A percentile compares a stretch with the other conserved stretches of the same genome.
These are phyloP conservation scores for Chamaetylas fuelleborni DNA, from an alignment of 2,113 vertebrate species.

Conservation along the genomic window DNA sequence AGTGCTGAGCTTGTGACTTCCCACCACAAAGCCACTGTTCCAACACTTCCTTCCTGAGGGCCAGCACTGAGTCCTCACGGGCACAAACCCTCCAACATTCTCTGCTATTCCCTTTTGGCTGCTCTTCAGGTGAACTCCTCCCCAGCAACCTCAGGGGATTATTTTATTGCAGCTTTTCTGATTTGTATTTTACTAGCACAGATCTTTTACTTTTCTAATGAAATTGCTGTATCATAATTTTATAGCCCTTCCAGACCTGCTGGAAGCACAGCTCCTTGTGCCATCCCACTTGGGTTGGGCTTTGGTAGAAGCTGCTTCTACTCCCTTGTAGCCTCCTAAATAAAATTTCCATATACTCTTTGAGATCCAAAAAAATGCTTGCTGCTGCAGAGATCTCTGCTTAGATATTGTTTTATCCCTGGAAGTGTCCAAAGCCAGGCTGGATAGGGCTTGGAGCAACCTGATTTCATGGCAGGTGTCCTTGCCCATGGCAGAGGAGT, in stretches of 20 bases:
- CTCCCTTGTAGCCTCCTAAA: not conserved
- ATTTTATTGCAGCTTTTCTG: not conserved
- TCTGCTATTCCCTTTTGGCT: not conserved
- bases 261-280: not conserved
- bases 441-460: not conserved
- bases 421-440: too few species aligned
- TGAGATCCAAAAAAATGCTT: not conserved
- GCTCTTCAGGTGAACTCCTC: not conserved
- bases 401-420: not conserved
- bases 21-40: not conserved
- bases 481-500: not conserved
- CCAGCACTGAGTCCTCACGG: fast-evolving
- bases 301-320: not conserved
- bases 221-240: not conserved
- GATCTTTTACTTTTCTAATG: not conserved
- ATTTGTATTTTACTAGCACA: not conserved
- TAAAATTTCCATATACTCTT: not conserved
- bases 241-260: not conserved
- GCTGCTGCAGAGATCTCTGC: not conserved
- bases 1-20: not conserved
- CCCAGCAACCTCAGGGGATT: not conserved
- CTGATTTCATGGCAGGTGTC: fast-evolving
- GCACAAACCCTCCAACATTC: fast-evolving
- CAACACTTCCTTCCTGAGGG: not conserved
- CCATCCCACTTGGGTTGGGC: not conserved